phyloP scores from a whole-genome alignment of 2,797 vertebrate genomes.

The Pangasius krempfi region DNA sequence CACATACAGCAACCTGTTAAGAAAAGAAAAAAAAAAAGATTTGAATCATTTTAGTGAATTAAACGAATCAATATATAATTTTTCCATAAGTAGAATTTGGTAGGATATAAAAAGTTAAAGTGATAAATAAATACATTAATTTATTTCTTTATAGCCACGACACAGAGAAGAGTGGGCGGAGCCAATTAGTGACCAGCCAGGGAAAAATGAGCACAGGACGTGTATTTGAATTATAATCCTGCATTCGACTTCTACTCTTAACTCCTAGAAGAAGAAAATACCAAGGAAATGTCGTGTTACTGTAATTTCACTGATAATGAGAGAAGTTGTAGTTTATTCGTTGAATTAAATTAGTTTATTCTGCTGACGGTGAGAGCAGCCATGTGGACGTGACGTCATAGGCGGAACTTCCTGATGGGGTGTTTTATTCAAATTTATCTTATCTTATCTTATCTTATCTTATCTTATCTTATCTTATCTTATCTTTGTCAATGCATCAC shows the following conservation, averaged over 20 bases:
- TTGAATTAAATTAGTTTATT: neutral
- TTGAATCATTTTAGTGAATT: neutral
- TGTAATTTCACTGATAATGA: neutral
- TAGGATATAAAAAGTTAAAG: neutral
- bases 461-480: too few species aligned
- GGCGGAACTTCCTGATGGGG: too few species aligned
- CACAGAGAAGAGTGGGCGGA: neutral
- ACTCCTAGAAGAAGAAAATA: too few species aligned
- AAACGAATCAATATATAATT: neutral
- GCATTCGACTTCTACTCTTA: neutral
- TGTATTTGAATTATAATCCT: neutral
- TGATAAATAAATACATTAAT: neutral
- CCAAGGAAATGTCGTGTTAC: neutral
- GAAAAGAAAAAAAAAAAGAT: neutral
- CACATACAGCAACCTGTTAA: too few species aligned
- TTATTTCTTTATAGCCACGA: neutral
- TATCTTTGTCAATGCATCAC: too few species aligned
- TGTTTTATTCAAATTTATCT: too few species aligned
- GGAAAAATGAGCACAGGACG: constrained; percentile 76
- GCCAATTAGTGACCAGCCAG: constrained; percentile 75
- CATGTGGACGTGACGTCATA: too few species aligned
- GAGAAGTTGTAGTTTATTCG: neutral
- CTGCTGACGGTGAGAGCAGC: too few species aligned
- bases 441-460: too few species aligned
- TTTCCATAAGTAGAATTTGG: neutral